Percentiles rank a stretch among this genome's conserved stretches.
Evolutionary conservation across 2,888 invertebrate species (phyloP).

Genomic region (Molorchus minor): DNA sequence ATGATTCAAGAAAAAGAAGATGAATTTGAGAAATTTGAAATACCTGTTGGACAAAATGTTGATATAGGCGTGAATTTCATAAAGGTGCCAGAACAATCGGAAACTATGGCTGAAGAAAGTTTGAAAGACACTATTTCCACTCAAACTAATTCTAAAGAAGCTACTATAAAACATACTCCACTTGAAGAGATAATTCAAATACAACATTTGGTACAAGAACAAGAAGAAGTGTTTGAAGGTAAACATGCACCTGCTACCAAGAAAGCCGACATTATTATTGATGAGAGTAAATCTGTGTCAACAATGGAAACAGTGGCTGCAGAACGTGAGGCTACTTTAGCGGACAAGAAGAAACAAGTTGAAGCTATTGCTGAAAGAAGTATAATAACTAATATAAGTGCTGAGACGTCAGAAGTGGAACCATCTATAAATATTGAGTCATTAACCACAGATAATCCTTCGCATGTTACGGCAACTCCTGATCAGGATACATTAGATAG

Average conservation of each 20-base stretch:
- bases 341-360: constrained; percentile 51
- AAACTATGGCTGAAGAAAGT: constrained; percentile 41
- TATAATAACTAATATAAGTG: constrained; percentile 62
- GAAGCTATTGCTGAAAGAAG: constrained; percentile 53
- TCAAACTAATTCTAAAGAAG: constrained; percentile 39
- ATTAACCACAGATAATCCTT: constrained; percentile 35
- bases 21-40: constrained; percentile 43
- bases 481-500: constrained; percentile 44
- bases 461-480: constrained; percentile 39
- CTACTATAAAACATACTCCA: constrained; percentile 54
- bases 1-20: constrained; percentile 57
- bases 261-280: constrained; percentile 61
- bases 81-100: constrained; percentile 60
- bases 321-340: constrained; percentile 63
- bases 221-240: constrained; percentile 49
- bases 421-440: constrained; percentile 42
- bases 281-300: constrained; percentile 60
- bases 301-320: constrained; percentile 65
- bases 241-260: constrained; percentile 47
- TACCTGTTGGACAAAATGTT: constrained; percentile 57
- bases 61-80: constrained; percentile 56
- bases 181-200: constrained; percentile 54
- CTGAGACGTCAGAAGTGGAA: constrained; percentile 56
- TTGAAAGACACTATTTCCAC: constrained; percentile 26
- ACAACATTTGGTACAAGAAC: constrained; percentile 56